Evolutionary conservation across 2,113 vertebrate genomes (phyloP).

Genomic region (Corydoras maculifer): DNA sequence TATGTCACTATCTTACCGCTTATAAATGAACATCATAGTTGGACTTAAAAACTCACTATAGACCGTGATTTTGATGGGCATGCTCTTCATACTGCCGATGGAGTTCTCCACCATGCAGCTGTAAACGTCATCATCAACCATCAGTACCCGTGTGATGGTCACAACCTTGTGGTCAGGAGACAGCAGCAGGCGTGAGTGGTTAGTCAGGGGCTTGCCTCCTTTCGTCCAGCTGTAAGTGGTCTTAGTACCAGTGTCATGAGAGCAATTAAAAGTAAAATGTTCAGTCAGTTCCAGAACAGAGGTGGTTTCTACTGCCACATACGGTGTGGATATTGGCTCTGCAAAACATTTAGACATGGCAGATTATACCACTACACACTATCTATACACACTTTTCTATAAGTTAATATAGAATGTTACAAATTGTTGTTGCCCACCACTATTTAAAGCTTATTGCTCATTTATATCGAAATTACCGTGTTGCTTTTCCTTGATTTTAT

Average conservation of each 20-base stretch:
- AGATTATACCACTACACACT: too few relatives aligned
- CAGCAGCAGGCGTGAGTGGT: constrained; percentile 77
- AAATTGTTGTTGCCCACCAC: too few relatives aligned
- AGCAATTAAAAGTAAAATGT: constrained; percentile 84
- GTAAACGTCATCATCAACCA: constrained; percentile 85
- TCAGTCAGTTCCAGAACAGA: constrained; percentile 87
- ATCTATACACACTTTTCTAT: too few relatives aligned
- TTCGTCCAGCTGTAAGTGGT: constrained; percentile 87
- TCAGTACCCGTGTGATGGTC: constrained; percentile 81
- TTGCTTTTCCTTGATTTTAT: too few relatives aligned
- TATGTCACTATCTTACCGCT: not conserved
- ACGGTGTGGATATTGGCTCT: constrained; percentile 84
- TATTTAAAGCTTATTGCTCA: too few relatives aligned
- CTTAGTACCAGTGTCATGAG: constrained; percentile 84
- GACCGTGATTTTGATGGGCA: constrained; percentile 81
- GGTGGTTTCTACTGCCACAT: constrained; percentile 72
- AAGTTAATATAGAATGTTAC: too few relatives aligned
- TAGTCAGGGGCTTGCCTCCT: constrained; percentile 77
- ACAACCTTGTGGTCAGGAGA: constrained; percentile 82
- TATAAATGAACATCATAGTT: not conserved
- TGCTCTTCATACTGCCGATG: constrained; percentile 76
- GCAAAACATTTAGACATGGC: constrained; percentile 4
- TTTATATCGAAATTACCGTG: too few relatives aligned
- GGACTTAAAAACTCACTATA: constrained; percentile 73
- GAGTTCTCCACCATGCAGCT: constrained; percentile 85